These are phyloP conservation scores for Pangasius larnaudii DNA, from an alignment of 2,797 vertebrate species.

Conservation along the genomic window DNA sequence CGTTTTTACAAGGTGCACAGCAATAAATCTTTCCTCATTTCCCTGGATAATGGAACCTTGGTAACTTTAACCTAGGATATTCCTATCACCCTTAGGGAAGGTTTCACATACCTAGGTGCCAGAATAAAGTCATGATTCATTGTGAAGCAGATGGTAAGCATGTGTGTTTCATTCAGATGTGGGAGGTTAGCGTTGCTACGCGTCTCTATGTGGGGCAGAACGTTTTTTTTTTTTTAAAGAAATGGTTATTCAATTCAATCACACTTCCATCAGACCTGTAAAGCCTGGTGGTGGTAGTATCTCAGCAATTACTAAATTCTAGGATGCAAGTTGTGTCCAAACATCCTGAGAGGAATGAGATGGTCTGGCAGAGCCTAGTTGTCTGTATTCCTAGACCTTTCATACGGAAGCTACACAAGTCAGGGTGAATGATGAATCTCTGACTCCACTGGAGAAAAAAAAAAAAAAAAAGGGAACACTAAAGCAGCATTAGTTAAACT, in stretches of 20 bases:
- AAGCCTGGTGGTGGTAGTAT: not conserved
- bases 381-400: not conserved
- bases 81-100: conserved; percentile 37
- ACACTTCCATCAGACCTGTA: not conserved
- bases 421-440: conserved; percentile 23
- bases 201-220: not conserved
- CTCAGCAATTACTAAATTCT: too few species aligned
- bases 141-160: conserved; percentile 21
- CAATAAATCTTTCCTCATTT: conserved; percentile 41
- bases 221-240: not conserved
- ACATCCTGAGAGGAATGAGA: not conserved
- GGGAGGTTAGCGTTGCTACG: not conserved
- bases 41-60: conserved; percentile 21
- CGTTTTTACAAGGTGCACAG: conserved; percentile 34
- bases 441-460: not conserved
- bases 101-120: conserved; percentile 35
- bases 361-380: not conserved
- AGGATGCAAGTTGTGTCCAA: not conserved
- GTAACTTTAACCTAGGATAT: conserved; percentile 50
- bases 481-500: conserved; percentile 28
- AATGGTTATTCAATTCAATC: not conserved
- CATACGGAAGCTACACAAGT: conserved; percentile 23
- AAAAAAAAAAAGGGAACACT: not conserved
- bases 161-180: not conserved
- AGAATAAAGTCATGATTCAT: conserved; percentile 39